A percentile compares a stretch with the other conserved stretches of the same genome.
These are phyloP conservation scores for Tetraodon nigroviridis DNA, from an alignment of 2,113 vertebrate genomes.

Conservation along the genomic window DNA sequence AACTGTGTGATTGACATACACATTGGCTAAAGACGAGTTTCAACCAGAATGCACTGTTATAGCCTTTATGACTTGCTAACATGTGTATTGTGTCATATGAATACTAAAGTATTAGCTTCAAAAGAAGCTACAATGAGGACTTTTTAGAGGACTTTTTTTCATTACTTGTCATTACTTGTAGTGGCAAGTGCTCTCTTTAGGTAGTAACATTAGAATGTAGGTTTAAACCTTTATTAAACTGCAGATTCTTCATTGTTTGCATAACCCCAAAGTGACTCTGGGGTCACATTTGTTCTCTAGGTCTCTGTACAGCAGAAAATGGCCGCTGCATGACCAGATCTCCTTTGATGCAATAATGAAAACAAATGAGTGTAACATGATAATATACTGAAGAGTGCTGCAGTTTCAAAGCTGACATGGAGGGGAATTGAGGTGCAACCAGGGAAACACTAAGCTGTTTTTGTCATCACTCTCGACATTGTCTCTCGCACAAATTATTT, in stretches of 20 bases:
- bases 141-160: slow-evolving; percentile 35
- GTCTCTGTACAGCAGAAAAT: slow-evolving; percentile 64
- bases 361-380: slow-evolving; percentile 75
- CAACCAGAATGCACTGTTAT: too few relatives aligned
- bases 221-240: slow-evolving; percentile 72
- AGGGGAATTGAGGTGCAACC: slow-evolving; percentile 62
- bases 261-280: slow-evolving; percentile 70
- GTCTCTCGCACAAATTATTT: slow-evolving; percentile 68
- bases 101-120: slow-evolving; percentile 24
- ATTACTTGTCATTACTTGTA: slow-evolving; percentile 37
- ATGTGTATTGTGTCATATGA: too few relatives aligned
- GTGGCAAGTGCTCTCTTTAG: slow-evolving; percentile 60
- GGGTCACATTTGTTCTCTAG: slow-evolving; percentile 70
- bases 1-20: too few relatives aligned
- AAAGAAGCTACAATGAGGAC: slow-evolving; percentile 9
- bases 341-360: slow-evolving; percentile 76
- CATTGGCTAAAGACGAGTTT: too few relatives aligned
- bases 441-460: slow-evolving; percentile 65
- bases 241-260: slow-evolving; percentile 67
- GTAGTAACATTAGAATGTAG: slow-evolving; percentile 70
- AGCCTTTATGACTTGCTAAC: too few relatives aligned
- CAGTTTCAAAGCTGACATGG: slow-evolving; percentile 58
- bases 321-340: slow-evolving; percentile 66
- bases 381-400: slow-evolving; percentile 64
- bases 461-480: slow-evolving; percentile 71